Percentiles rank a stretch among this genome's conserved stretches.
These are phyloP conservation scores for Lycaon pictus DNA, from an alignment of 2,113 vertebrate genomes.

Conservation along the genomic window DNA sequence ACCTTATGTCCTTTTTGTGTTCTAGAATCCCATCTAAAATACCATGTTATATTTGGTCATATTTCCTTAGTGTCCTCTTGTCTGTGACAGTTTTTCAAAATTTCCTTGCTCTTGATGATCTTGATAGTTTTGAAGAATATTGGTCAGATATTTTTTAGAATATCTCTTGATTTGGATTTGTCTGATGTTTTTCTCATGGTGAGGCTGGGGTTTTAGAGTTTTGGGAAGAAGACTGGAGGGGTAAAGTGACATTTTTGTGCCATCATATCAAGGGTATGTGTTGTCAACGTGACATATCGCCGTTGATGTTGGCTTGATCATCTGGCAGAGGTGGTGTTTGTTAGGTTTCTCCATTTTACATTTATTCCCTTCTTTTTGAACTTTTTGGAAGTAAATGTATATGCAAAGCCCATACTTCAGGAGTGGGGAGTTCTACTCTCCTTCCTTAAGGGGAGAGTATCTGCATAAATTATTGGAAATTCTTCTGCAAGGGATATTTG, in stretches of 20 bases:
- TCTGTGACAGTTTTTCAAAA: neutral
- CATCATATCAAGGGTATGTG: neutral
- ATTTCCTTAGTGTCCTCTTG: neutral
- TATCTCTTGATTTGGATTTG: neutral
- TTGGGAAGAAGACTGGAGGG: neutral
- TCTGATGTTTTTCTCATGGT: slow-evolving; percentile 7
- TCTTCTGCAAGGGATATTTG: neutral
- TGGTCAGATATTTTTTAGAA: neutral
- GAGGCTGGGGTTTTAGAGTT: neutral
- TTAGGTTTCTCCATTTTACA: neutral
- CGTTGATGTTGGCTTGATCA: neutral
- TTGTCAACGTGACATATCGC: neutral
- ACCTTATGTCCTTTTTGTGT: neutral
- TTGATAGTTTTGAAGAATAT: neutral
- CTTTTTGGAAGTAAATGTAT: neutral
- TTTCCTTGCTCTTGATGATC: neutral
- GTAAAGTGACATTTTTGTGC: neutral
- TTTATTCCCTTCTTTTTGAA: neutral
- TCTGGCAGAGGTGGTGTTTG: neutral
- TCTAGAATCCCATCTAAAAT: neutral
- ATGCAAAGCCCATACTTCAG: neutral
- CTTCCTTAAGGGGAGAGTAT: neutral
- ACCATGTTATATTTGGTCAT: neutral
- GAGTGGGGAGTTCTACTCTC: neutral
- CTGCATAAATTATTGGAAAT: neutral